These are phyloP conservation scores for Chrysochloris asiatica DNA, from an alignment of 2,113 vertebrate genomes.

Conservation along the genomic window DNA sequence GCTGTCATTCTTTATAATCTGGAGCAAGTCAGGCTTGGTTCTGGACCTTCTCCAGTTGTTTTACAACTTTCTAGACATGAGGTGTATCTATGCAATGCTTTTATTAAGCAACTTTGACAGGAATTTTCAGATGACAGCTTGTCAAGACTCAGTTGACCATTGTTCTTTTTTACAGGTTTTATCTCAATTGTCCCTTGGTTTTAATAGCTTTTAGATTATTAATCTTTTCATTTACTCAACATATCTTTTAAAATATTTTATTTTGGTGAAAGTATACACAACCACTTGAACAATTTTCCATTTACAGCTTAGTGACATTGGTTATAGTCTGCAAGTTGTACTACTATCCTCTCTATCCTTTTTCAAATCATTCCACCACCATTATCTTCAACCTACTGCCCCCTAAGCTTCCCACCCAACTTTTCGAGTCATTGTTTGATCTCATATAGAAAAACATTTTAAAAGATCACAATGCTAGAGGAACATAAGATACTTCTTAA, in stretches of 20 bases:
- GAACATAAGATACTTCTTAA: not conserved
- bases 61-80: conserved; percentile 65
- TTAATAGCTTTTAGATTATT: not conserved
- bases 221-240: not conserved
- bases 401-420: not conserved
- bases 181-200: not conserved
- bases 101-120: not conserved
- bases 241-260: not conserved
- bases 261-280: not conserved
- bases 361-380: not conserved
- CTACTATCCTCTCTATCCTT: not conserved
- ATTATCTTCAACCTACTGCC: not conserved
- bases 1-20: conserved; percentile 58
- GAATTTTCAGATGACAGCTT: conserved; percentile 48
- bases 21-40: conserved; percentile 52
- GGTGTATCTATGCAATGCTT: conserved; percentile 8
- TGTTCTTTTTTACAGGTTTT: conserved; percentile 6
- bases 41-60: conserved; percentile 66
- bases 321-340: not conserved
- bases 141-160: not conserved
- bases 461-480: not conserved
- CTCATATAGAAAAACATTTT: not conserved
- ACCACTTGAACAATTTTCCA: not conserved
- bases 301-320: not conserved
- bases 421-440: not conserved